Conservation (phyloP, 1,140 invertebrate species). For the Cotesia glomerata region DNA sequence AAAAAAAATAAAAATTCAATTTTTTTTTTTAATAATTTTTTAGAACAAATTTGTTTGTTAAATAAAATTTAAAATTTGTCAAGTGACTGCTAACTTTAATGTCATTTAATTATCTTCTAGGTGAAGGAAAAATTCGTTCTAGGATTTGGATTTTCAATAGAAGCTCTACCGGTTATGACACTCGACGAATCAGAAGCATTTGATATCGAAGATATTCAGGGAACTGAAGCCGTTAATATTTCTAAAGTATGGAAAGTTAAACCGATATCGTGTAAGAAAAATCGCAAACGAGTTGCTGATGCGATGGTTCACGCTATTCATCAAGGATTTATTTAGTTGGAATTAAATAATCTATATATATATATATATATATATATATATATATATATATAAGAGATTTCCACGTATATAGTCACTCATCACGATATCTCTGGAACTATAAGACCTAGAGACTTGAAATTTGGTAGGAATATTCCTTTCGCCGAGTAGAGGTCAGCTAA, state of each 20-base stretch:
- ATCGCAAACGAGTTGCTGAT: constrained; percentile 46
- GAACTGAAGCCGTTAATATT: constrained; percentile 49
- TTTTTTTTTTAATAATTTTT: too few species aligned
- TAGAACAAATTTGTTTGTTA: too few species aligned
- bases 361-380: too few species aligned
- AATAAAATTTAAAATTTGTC: background rate
- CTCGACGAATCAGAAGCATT: constrained; percentile 67
- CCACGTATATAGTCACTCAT: too few species aligned
- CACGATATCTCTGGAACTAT: too few species aligned
- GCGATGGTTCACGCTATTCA: constrained; percentile 21
- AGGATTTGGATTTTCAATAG: constrained; percentile 69
- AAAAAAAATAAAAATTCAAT: too few species aligned
- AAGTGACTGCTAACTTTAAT: background rate
- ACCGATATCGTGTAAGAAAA: constrained; percentile 54
- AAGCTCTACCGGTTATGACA: constrained; percentile 68
- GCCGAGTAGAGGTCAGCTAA: too few species aligned
- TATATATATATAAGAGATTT: too few species aligned
- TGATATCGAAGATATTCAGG: constrained; percentile 66
- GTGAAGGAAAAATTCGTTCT: constrained; percentile 68
- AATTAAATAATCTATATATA: background rate
- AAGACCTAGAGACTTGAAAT: too few species aligned
- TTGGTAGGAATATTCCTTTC: too few species aligned
- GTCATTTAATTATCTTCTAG: constrained; percentile 45
- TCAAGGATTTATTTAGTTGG: constrained; percentile 20
- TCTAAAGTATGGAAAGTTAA: constrained; percentile 45